Evolutionary conservation across 2,113 vertebrate species (phyloP).

Genomic region (Leptobrachium leishanense): DNA sequence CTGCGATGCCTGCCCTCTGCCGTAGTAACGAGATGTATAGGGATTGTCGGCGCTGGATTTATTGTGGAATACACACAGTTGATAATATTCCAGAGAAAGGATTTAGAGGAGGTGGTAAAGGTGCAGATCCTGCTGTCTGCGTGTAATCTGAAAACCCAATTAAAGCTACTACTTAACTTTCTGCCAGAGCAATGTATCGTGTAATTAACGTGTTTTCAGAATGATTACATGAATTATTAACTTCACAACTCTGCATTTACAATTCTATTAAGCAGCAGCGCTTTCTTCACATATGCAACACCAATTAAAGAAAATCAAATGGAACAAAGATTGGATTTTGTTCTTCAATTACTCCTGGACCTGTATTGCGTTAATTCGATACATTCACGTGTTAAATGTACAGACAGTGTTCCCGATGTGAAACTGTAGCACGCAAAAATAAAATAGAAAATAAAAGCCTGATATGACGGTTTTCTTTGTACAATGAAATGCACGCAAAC

Average conservation of each 20-base stretch:
- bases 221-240: constrained; percentile 46
- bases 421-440: no score
- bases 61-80: not conserved
- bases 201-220: constrained; percentile 35
- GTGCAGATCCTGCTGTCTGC: not conserved
- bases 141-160: constrained; percentile 26
- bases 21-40: not conserved
- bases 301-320: constrained; percentile 6
- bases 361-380: not conserved
- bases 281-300: not conserved
- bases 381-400: not conserved
- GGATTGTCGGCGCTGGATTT: not conserved
- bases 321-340: not conserved
- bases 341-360: not conserved
- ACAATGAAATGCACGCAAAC: no score
- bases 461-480: no score
- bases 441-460: no score
- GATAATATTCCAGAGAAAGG: not conserved
- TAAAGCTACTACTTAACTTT: constrained; percentile 9
- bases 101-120: constrained; percentile 5
- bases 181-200: constrained; percentile 5
- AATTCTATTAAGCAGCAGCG: constrained; percentile 15
- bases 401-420: not conserved
- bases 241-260: constrained; percentile 14
- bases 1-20: not conserved